Evolutionary conservation across 2,888 invertebrate genomes (phyloP).

Genomic region (Cantharis lateralis): DNA sequence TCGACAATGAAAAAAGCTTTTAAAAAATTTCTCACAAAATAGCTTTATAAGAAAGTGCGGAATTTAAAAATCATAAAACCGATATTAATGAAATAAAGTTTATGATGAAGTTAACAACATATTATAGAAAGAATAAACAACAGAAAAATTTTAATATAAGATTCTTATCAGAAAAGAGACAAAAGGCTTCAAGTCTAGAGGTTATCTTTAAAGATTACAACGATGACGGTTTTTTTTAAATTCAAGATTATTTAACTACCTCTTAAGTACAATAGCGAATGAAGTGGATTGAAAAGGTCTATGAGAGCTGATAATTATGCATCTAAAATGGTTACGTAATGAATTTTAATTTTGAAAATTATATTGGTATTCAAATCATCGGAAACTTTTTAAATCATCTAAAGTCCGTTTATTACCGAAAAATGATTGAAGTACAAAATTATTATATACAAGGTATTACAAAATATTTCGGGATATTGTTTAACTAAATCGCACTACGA

Average conservation of each 20-base stretch:
- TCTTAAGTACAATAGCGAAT: not conserved
- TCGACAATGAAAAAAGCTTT: not conserved
- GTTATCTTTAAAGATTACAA: not conserved
- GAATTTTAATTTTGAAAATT: not conserved
- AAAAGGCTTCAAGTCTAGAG: not conserved
- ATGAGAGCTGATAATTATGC: not conserved
- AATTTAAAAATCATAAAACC: not conserved
- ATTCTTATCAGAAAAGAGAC: not conserved
- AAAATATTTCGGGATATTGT: not conserved
- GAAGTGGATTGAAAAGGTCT: not conserved
- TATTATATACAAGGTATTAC: not conserved
- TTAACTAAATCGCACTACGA: not conserved
- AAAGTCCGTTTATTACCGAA: too few species aligned
- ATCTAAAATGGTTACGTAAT: not conserved
- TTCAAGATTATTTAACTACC: not conserved
- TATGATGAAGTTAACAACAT: not conserved
- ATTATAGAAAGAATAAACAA: not conserved
- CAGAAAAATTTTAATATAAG: not conserved
- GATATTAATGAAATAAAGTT: not conserved
- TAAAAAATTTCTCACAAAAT: not conserved
- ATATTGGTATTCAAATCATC: too few species aligned
- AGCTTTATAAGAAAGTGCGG: not conserved
- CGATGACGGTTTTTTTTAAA: not conserved
- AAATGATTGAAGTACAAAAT: too few species aligned
- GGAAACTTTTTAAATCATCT: too few species aligned